phyloP scores from a whole-genome alignment of 2,113 vertebrate genomes.

The Pelvicachromis taeniatus region DNA sequence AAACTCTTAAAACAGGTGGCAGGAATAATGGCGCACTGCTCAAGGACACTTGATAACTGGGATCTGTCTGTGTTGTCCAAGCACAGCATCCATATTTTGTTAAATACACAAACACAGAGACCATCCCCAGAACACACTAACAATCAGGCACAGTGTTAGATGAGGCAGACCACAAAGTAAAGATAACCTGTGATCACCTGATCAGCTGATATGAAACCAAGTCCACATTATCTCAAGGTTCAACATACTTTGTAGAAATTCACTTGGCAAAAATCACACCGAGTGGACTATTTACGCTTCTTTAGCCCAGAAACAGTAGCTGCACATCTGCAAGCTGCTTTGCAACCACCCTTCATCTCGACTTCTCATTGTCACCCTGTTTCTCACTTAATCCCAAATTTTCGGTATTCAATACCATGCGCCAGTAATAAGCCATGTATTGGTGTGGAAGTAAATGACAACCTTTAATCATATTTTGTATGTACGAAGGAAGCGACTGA shows the following conservation, averaged over 20 bases:
- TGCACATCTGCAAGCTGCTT: background rate
- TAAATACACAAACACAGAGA: background rate
- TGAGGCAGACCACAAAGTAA: background rate
- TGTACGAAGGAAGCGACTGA: background rate
- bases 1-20: background rate
- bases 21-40: background rate
- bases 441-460: background rate
- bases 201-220: background rate
- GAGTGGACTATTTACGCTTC: background rate
- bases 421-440: background rate
- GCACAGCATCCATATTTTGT: background rate
- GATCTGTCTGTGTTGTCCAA: background rate
- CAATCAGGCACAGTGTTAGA: background rate
- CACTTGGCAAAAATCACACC: background rate
- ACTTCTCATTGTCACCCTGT: background rate
- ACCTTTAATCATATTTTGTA: background rate
- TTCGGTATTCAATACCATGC: background rate
- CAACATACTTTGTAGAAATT: background rate
- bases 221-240: background rate
- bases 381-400: background rate
- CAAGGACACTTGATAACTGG: background rate
- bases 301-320: background rate
- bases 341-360: background rate
- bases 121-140: background rate
- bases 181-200: background rate